Evolutionary conservation across 2,888 invertebrate genomes (phyloP).

Genomic region (Arctia plantaginis): DNA sequence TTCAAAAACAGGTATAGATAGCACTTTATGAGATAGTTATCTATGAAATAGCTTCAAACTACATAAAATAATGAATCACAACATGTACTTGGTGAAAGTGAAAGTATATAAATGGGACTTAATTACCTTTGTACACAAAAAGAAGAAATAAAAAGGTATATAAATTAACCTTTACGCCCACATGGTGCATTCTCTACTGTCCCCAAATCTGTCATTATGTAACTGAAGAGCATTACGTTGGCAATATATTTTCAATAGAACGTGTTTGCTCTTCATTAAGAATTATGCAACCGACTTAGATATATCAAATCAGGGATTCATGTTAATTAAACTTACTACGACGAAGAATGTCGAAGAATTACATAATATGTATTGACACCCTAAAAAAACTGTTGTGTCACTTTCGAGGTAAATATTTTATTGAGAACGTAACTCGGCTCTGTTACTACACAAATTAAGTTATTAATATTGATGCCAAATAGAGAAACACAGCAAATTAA

Average conservation of each 20-base stretch:
- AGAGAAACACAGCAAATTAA: constrained; percentile 36
- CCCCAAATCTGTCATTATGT: constrained; percentile 45
- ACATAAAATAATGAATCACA: constrained; percentile 53
- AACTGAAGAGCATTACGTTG: constrained; percentile 45
- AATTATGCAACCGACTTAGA: constrained; percentile 50
- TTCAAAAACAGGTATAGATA: constrained; percentile 21
- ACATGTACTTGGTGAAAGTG: constrained; percentile 76
- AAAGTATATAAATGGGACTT: constrained; percentile 70
- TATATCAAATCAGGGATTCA: constrained; percentile 60
- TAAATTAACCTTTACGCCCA: constrained; percentile 22
- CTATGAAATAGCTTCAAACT: constrained; percentile 24
- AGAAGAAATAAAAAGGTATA: constrained; percentile 28
- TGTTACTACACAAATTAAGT: constrained; percentile 29
- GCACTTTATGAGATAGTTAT: constrained; percentile 30
- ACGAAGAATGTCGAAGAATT: constrained; percentile 62
- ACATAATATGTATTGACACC: constrained; percentile 59
- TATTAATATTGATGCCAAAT: constrained; percentile 31
- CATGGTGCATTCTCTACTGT: constrained; percentile 38
- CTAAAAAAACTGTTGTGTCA: constrained; percentile 39
- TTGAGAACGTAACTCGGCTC: constrained; percentile 20
- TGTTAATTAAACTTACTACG: constrained; percentile 61
- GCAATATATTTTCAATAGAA: constrained; percentile 43
- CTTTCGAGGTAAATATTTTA: constrained; percentile 31
- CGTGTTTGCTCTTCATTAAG: constrained; percentile 45
- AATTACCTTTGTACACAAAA: constrained; percentile 68